Base-by-base conservation (phyloP, 2,888 invertebrate genomes). In the Gortyna flavago region DNA sequence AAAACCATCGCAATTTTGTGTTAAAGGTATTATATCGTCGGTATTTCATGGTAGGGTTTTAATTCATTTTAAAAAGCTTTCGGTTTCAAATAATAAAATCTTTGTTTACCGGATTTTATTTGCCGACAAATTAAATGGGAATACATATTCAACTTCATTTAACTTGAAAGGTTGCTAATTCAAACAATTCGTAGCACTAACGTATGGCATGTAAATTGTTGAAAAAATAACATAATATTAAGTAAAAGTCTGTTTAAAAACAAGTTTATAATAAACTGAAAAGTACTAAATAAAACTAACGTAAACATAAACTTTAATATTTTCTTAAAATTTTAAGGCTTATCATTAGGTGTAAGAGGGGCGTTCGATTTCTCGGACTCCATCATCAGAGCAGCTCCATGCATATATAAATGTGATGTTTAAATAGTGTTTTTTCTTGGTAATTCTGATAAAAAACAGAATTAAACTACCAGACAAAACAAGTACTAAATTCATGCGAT, bases 111-210 rank as follows among this genome's bases (percentile, higher is more conserved):
- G 48, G 18, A 21, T 51, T 8, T 51, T 51, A 21, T 48, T 13
- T 7, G 16, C 6, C 25, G 9, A 25, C 29, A 51, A 57, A 38
- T 18, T 0, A 41, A 61, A 62, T 75, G 25, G 41, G 18, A 35
- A 64, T 44, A 64, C n/a, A 76, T 44, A 44, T 77, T 64, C 41
- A 54, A 44, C 35, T 76, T 21, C 2, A 54, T 35, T 64, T 54
- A 2, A 41, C 11, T 32, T 41, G 29, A 64, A 76, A 54, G 32
- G 18, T n/a, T 32, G 13, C 32, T 51, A 25, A 4, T 38, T 35
- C 11, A 29, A 64, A 35, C 11, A 35, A 64, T 35, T n/a, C 5
- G 7, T 35, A 29, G 62, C 21, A 25, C 21, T 29, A 18, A n/a
- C 2, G 13, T 32, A 18, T 35, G 25, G 29, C 8, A 5, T 18